These are phyloP conservation scores for Alcis repandata DNA, from an alignment of 2,888 invertebrate genomes.

Conservation along the genomic window DNA sequence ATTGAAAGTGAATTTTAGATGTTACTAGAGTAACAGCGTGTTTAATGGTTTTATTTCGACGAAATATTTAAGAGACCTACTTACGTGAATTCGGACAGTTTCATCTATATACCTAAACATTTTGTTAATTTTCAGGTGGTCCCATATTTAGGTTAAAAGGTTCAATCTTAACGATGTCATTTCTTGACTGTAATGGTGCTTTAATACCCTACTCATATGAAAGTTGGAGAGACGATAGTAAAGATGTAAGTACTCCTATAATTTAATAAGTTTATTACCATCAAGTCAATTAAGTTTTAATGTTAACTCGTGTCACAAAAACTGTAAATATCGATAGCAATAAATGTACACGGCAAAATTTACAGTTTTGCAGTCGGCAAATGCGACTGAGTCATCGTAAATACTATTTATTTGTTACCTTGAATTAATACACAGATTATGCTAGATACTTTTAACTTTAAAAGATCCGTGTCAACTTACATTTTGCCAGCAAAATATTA, in stretches of 20 bases:
- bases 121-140: constrained; percentile 90
- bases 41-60: too few species aligned
- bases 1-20: too few species aligned
- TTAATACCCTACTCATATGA: constrained; percentile 96
- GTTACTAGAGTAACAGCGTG: too few species aligned
- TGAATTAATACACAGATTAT: not conserved
- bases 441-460: not conserved
- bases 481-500: too few species aligned
- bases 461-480: not conserved
- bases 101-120: not conserved
- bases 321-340: too few species aligned
- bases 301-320: too few species aligned
- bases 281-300: not conserved
- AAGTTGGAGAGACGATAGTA: constrained; percentile 96
- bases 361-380: too few species aligned
- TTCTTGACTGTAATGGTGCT: constrained; percentile 97
- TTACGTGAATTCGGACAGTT: not conserved
- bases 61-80: too few species aligned
- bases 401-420: too few species aligned
- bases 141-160: constrained; percentile 98
- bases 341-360: too few species aligned
- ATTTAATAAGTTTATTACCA: not conserved
- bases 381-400: too few species aligned
- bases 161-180: constrained; percentile 96
- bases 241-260: constrained; percentile 80